Percentiles rank a stretch among this genome's conserved stretches.
Conservation (phyloP, 2,113 vertebrate genomes). For the Scopus umbretta region DNA sequence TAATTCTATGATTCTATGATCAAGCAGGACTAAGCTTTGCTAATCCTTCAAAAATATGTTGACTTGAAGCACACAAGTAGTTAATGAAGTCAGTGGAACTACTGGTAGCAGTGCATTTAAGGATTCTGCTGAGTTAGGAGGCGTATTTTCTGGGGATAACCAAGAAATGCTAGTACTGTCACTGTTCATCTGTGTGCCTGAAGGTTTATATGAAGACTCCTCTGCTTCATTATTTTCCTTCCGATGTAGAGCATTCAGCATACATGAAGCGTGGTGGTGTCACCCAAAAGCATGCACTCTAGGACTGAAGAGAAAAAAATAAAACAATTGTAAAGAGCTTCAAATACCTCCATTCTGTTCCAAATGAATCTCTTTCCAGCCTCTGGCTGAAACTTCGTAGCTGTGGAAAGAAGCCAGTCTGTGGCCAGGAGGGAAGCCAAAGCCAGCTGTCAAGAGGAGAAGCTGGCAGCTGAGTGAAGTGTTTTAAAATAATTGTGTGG, state of each 20-base stretch:
- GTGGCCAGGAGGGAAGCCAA: neutral
- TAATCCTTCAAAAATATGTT: neutral
- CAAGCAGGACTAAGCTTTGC: neutral
- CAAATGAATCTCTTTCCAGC: neutral
- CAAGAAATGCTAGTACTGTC: neutral
- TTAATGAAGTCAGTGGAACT: neutral
- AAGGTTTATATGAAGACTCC: neutral
- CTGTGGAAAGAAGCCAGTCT: neutral
- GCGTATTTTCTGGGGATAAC: neutral
- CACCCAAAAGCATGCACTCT: neutral
- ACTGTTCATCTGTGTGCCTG: neutral
- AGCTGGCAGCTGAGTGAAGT: neutral
- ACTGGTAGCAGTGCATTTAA: neutral
- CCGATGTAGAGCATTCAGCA: neutral
- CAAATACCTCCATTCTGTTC: neutral
- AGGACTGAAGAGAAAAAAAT: neutral
- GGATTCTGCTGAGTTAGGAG: neutral
- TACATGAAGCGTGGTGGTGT: neutral
- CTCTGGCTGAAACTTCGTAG: neutral
- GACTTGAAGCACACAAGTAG: neutral
- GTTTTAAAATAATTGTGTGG: neutral
- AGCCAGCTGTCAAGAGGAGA: neutral
- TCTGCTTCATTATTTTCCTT: neutral
- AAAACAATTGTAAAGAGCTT: neutral
- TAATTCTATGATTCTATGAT: too few relatives aligned